These are phyloP conservation scores for Drosophila tristis DNA, from an alignment of 1,140 invertebrate species.

Conservation along the genomic window DNA sequence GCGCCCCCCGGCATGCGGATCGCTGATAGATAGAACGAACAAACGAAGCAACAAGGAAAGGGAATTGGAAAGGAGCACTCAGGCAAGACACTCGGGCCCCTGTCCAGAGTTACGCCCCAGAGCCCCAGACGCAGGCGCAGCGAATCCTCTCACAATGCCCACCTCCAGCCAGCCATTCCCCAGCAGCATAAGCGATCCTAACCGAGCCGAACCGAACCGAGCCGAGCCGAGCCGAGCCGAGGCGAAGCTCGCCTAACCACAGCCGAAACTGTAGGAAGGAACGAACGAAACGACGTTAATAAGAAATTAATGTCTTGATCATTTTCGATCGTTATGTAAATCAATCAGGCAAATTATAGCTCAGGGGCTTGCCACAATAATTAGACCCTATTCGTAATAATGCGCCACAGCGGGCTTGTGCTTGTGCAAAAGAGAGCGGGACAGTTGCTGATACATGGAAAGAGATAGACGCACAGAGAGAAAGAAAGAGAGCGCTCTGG, in stretches of 20 bases:
- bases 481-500: conserved; percentile 10
- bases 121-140: conserved; percentile 37
- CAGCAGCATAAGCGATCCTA: too few relatives aligned
- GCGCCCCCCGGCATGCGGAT: conserved; percentile 54
- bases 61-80: conserved; percentile 24
- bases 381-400: conserved; percentile 84
- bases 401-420: conserved; percentile 57
- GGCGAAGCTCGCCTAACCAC: conserved; percentile 2
- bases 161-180: too few relatives aligned
- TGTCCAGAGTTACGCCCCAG: conserved; percentile 68
- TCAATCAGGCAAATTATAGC: conserved; percentile 84
- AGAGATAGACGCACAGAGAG: neutral
- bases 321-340: conserved; percentile 84
- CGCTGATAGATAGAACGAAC: conserved; percentile 24
- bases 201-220: too few relatives aligned
- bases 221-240: too few relatives aligned
- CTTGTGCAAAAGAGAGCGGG: conserved; percentile 14
- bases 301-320: conserved; percentile 84
- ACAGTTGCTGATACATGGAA: conserved; percentile 27
- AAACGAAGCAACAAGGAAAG: conserved; percentile 12
- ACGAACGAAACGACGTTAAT: conserved; percentile 79
- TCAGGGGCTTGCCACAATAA: conserved; percentile 84
- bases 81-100: conserved; percentile 16
- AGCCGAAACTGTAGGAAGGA: conserved; percentile 15
- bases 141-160: conserved; percentile 21